Percentiles rank a stretch among this genome's conserved stretches.
phyloP scores from a whole-genome alignment of 2,797 vertebrate genomes.

The Phylloscopus collybita region DNA sequence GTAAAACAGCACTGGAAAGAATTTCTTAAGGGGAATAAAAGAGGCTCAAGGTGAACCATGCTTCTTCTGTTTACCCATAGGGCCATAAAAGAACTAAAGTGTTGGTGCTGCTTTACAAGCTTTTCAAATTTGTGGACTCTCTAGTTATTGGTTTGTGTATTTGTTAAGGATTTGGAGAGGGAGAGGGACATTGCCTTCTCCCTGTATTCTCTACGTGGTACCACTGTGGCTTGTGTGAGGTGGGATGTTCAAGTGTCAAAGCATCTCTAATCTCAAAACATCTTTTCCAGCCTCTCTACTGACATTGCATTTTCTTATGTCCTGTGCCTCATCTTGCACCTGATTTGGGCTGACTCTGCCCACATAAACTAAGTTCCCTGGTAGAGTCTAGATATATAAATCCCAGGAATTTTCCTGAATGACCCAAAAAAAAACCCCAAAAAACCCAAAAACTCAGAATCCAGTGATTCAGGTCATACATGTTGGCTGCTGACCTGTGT shows the following conservation, averaged over 20 bases:
- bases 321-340: background rate
- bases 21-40: slow-evolving; percentile 40
- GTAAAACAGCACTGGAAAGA: slow-evolving; percentile 65
- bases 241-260: background rate
- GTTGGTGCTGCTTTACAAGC: background rate
- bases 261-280: background rate
- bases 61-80: background rate
- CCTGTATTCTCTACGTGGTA: background rate
- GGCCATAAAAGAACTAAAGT: slow-evolving; percentile 5
- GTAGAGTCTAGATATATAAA: background rate
- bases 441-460: background rate
- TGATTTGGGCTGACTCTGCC: background rate
- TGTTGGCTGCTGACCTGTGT: background rate
- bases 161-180: background rate
- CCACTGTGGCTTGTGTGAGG: background rate
- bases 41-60: slow-evolving; percentile 8
- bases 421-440: background rate
- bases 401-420: background rate
- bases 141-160: background rate
- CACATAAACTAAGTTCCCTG: background rate
- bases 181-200: background rate
- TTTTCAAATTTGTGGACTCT: background rate
- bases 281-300: background rate
- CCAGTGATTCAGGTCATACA: background rate
- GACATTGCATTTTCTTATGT: background rate